Evolutionary conservation across 2,113 vertebrate genomes (phyloP), one percentile per base, ranked within the genome.

Genomic region (Ovis aries): DNA sequence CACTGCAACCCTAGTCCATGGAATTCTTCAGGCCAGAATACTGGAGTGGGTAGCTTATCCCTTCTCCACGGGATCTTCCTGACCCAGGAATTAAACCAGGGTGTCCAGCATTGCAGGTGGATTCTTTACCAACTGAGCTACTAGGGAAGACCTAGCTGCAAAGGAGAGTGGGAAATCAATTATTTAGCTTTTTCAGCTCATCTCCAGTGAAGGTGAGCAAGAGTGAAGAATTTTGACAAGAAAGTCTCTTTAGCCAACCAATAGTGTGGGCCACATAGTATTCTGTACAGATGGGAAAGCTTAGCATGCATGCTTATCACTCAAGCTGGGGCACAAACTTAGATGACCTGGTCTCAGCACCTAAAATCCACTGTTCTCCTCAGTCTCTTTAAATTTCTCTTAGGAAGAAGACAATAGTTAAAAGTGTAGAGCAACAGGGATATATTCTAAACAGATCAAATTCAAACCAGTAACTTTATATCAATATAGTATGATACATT

Each of bases 401-500:
- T 25, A 64, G n/a, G 17, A 88, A 45, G 50, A 50, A 27, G 19
- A 40, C 55, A 62, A 4, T 7, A 33, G 57, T 86, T 50, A 50
- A 29, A 92, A 55, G 29, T 64, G 23, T 57, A 17, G 12, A 78
- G 29, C 55, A 45, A 3, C 21, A n/a, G 48, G n/a, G 10, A 19
- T 88, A n/a, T 52, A 40, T 59, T 33, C 14, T 6, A 57, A 95
- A 16, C 36, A 7, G 45, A 25, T 71, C 36, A 29, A 7, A 36
- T 59, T 91, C n/a, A 53, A 91, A 62, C 82, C 29, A 88, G 62
- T 57, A 40, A 29, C 90, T 95, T 87, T 45, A 36, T 59, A 52
- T 82, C 45, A 74, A 4, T n/a, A 25, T n/a, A 40, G 19, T 36
- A 36, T 5, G 77, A 59, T 82, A 29, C 29, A 33, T 15, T n/a